Evolutionary conservation across 2,113 vertebrate species (phyloP).

Genomic region (Catharus minimus): DNA sequence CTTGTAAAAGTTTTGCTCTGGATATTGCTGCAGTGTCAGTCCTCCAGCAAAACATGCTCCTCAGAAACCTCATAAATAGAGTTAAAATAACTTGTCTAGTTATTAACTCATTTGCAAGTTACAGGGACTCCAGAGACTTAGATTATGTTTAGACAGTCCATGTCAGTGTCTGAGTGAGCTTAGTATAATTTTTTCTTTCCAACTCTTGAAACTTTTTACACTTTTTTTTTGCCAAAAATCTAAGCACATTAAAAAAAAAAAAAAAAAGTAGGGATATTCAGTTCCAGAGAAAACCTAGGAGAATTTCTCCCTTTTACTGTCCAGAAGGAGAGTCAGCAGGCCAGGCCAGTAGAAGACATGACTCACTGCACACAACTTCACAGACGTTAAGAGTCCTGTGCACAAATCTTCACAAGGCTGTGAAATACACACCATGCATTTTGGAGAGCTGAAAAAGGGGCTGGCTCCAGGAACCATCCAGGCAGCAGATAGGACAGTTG

Average conservation of each 20-base stretch:
- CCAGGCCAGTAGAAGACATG: background rate
- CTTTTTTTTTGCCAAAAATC: background rate
- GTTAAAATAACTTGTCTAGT: background rate
- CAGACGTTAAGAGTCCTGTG: background rate
- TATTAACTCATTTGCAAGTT: slow-evolving; percentile 5
- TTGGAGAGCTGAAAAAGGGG: background rate
- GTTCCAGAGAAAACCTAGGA: background rate
- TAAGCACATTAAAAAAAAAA: background rate
- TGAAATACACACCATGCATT: background rate
- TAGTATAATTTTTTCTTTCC: background rate
- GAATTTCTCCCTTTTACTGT: background rate
- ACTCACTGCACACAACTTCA: background rate
- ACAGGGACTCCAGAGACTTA: background rate
- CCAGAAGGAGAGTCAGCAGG: background rate
- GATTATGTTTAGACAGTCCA: background rate
- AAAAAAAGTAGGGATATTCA: background rate
- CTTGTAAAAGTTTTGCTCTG: background rate
- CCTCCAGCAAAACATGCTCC: background rate
- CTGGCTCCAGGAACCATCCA: background rate
- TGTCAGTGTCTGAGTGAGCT: background rate
- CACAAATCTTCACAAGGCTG: background rate
- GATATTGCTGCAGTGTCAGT: background rate
- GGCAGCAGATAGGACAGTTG: background rate
- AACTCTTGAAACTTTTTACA: background rate
- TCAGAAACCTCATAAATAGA: background rate